Conservation (phyloP, 2,113 vertebrate species). For the Atlantisia rogersi region DNA sequence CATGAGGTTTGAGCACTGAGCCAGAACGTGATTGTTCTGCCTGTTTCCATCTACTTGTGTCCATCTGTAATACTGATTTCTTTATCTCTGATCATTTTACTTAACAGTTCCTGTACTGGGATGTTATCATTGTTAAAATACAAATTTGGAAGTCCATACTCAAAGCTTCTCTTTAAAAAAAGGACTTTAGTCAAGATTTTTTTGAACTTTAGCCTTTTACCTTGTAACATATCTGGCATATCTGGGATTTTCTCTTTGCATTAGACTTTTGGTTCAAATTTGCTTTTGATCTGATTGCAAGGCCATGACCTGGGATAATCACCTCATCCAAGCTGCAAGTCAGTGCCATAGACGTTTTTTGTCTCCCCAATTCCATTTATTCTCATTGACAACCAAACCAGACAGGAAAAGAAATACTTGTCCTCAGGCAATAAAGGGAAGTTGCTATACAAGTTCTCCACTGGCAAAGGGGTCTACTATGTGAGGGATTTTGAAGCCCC, state of each 20-base stretch:
- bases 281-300: not conserved
- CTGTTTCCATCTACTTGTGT: not conserved
- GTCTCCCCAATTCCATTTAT: not conserved
- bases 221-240: not conserved
- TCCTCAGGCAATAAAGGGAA: not conserved
- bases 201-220: not conserved
- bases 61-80: not conserved
- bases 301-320: not conserved
- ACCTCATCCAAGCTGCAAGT: not conserved
- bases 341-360: not conserved
- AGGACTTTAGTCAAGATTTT: not conserved
- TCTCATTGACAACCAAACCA: not conserved
- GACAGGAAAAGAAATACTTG: not conserved
- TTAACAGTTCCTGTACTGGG: not conserved
- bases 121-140: not conserved
- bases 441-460: not conserved
- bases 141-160: not conserved
- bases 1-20: fast-evolving
- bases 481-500: not conserved
- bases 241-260: not conserved
- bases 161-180: not conserved
- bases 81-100: not conserved
- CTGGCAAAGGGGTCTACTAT: not conserved
- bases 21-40: not conserved
- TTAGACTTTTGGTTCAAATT: not conserved